phyloP scores from a whole-genome alignment of 2,888 invertebrate species.

The Melinaea menophilus region DNA sequence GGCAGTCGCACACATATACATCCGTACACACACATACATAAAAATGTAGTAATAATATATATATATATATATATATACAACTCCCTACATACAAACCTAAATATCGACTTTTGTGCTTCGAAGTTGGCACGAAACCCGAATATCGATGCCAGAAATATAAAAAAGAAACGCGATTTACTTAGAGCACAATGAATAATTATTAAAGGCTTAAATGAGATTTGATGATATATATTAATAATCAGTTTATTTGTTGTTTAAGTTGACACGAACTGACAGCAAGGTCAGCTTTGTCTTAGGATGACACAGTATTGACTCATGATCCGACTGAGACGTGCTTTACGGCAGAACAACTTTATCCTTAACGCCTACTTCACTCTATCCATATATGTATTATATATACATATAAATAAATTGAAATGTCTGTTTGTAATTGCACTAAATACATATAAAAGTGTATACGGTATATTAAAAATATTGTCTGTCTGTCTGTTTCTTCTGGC shows the following conservation, averaged over 20 bases:
- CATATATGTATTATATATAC: no score
- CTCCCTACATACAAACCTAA: neutral
- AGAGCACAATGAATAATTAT: conserved; percentile 12
- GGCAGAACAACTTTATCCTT: no score
- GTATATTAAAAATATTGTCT: no score
- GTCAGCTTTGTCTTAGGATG: conserved; percentile 40
- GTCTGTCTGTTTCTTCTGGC: no score
- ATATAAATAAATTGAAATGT: no score
- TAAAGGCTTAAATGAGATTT: no score
- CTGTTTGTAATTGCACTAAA: no score
- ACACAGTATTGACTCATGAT: conserved; percentile 34
- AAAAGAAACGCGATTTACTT: conserved; percentile 11
- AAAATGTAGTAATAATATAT: conserved; percentile 37
- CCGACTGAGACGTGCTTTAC: conserved; percentile 8
- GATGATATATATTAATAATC: no score
- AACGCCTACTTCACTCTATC: no score
- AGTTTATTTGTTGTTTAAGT: no score
- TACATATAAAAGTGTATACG: no score
- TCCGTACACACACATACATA: conserved; percentile 32
- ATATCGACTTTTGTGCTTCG: neutral
- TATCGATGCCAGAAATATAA: neutral
- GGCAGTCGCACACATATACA: conserved; percentile 2
- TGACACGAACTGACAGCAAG: conserved; percentile 43
- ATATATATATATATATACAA: neutral
- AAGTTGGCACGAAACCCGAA: neutral